These are phyloP conservation scores for Dicaeum eximium DNA, from an alignment of 2,113 vertebrate species.

Conservation along the genomic window DNA sequence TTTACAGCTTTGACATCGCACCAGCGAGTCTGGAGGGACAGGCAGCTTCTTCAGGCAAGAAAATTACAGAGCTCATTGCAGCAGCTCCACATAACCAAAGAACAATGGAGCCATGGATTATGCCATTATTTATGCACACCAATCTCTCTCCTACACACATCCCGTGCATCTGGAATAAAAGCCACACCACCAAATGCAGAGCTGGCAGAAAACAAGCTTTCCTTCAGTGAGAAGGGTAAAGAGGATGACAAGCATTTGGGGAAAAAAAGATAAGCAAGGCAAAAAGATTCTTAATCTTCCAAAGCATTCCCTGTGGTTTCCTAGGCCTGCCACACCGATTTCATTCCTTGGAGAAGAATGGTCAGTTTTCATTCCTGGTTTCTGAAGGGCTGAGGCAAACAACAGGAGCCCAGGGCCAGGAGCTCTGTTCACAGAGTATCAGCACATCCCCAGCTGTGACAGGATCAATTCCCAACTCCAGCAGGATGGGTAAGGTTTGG, in stretches of 20 bases:
- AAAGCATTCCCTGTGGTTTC: background rate
- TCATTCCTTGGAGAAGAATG: background rate
- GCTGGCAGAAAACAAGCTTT: background rate
- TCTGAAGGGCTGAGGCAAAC: background rate
- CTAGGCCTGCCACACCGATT: background rate
- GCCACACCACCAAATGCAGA: background rate
- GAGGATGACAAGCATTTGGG: background rate
- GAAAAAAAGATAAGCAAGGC: background rate
- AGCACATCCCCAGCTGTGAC: background rate
- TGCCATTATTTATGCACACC: constrained; percentile 18
- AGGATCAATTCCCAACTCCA: background rate
- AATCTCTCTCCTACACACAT: constrained; percentile 17
- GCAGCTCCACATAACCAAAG: constrained; percentile 9
- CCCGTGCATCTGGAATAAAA: constrained; percentile 23
- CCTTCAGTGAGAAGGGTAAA: background rate
- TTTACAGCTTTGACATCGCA: background rate
- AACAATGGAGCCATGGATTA: constrained; percentile 20
- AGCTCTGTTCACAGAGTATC: background rate
- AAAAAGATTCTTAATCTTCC: background rate
- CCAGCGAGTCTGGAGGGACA: constrained; percentile 34
- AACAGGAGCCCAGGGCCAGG: background rate
- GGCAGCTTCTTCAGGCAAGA: constrained; percentile 54
- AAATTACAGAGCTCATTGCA: constrained; percentile 62
- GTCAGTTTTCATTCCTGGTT: background rate
- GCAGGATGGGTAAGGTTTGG: background rate